Evolutionary conservation across 2,797 vertebrate species (phyloP), one percentile per base, ranked within the genome.

Genomic region (Halcyon leucocephala): DNA sequence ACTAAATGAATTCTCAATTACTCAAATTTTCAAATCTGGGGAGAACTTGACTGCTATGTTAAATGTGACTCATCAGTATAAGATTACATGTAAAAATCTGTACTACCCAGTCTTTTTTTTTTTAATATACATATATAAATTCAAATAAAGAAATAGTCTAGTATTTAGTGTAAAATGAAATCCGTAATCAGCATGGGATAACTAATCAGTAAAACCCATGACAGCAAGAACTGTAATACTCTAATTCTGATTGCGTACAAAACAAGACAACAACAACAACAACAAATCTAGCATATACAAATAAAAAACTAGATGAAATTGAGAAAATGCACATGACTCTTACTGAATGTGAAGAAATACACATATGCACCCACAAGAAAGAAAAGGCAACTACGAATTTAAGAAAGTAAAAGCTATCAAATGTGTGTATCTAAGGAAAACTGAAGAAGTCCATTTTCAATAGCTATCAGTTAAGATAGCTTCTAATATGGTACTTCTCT

Each of bases 371-470:
- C 18, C 31, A 55, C 14, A 81, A 86, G 29, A 90, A 91, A 70
- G 77, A 90, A 91, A 67, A 89, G 51, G 44, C 24, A 96, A 37
- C 25, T 46, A 72, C 60, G 61, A 19, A 66, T 57, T 39, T 90
- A 80, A 73, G 46, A 95, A 93, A 55, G 82, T 54, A 82, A 82
- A 89, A 71, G 22, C 65, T 79, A 83, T 52, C 78, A 60, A 95
- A 92, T 18, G 4, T 65, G 52, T 44, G 2, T 62, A 46, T 92
- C 26, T 88, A 28, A 39, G 9, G 42, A 90, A 92, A 95, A 94
- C 28, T 78, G 64, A 62, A 31, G 60, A 95, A 93, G 82, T 89
- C 62, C 86, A 52, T 94, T 93, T 97, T 89, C 92, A 80, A 72
- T 29, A 94, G 73, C 52, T 90, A 82, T 82, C 81, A 66, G 49